These are phyloP conservation scores for Centruroides sculpturatus DNA, from an alignment of 1,140 invertebrate genomes.

Conservation along the genomic window DNA sequence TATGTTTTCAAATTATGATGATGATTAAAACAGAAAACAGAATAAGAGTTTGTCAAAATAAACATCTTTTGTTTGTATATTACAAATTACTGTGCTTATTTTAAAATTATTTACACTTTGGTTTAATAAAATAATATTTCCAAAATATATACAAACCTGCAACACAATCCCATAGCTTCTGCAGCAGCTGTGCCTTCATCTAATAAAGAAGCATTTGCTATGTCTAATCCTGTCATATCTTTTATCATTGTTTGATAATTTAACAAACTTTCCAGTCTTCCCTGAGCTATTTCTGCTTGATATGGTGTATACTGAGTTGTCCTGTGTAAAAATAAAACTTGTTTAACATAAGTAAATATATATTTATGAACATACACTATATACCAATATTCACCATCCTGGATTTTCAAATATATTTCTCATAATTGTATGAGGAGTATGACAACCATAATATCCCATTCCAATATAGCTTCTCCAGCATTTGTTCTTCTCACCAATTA, in stretches of 20 bases:
- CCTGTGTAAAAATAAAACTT: slow-evolving; percentile 26
- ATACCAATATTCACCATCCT: slow-evolving; percentile 61
- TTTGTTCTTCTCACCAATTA: slow-evolving; percentile 74
- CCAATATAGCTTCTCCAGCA: slow-evolving; percentile 89
- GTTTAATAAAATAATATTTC: too few species aligned
- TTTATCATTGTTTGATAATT: slow-evolving; percentile 98
- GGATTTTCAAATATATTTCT: slow-evolving; percentile 99
- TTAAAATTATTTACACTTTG: too few species aligned
- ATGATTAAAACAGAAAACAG: too few species aligned
- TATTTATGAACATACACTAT: not conserved
- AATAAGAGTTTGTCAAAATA: too few species aligned
- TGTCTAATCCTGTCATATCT: slow-evolving; percentile 84
- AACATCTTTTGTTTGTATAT: too few species aligned
- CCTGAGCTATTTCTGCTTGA: slow-evolving; percentile 84
- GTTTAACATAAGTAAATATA: not conserved
- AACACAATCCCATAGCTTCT: slow-evolving; percentile 81
- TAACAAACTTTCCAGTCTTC: slow-evolving; percentile 80
- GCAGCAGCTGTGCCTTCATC: slow-evolving; percentile 97
- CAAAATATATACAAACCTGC: slow-evolving; percentile 38
- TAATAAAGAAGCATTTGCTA: slow-evolving; percentile 88
- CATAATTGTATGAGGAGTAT: slow-evolving; percentile 85
- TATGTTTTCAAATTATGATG: too few species aligned
- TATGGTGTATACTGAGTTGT: slow-evolving; percentile 50
- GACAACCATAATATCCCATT: slow-evolving; percentile 96
- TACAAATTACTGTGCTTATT: too few species aligned